Evolutionary conservation across 2,888 invertebrate genomes (phyloP), one percentile per base, ranked within the genome.

Genomic region (Gastrophysa polygoni): DNA sequence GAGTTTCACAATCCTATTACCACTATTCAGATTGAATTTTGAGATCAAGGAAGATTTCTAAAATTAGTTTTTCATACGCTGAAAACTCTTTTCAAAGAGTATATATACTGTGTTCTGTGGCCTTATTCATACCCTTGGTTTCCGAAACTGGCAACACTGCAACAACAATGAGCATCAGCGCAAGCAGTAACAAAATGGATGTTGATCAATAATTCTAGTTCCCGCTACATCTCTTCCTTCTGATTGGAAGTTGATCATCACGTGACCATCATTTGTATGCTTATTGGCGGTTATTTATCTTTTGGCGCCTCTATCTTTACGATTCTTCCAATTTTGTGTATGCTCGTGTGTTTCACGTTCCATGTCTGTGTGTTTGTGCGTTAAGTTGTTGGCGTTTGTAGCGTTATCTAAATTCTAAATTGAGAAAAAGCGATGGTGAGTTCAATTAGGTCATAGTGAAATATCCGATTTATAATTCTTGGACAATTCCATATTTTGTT

Each of bases 391-490:
- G 68, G 69, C 69, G 63, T 68, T 71, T 57, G 70, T 51, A 6
- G 54, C 43, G 54, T 54, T 43, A 10, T 24, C 43, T 43, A 6
- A 54, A n/a, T 8, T 51, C n/a, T 38, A 8, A 68, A 5, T 51
- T 61, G n/a, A 62, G 48, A 50, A 18, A 51, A 51, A 21, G 17
- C 38, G 74, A 84, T 84, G 84, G 84, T 84, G 78, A 83, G 83
- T 73, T 70, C 71, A 63, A 57, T 50, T 20, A 29, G 20, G 38
- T 66, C 58, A 59, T 52, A 49, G 29, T 38, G 44, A 34, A 43
- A 44, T 34, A 61, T n/a, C n/a, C n/a, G n/a, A 61, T 38, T 62
- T 56, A 20, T 11, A 14, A 21, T 54, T 24, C 54, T 63, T 54
- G 61, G 57, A n/a, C 10, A 17, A 21, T 16, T 24, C 20, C 14